A percentile compares a stretch with the other conserved stretches of the same genome.
These are phyloP conservation scores for Cyclina sinensis DNA, from an alignment of 1,140 invertebrate genomes.

Conservation along the genomic window DNA sequence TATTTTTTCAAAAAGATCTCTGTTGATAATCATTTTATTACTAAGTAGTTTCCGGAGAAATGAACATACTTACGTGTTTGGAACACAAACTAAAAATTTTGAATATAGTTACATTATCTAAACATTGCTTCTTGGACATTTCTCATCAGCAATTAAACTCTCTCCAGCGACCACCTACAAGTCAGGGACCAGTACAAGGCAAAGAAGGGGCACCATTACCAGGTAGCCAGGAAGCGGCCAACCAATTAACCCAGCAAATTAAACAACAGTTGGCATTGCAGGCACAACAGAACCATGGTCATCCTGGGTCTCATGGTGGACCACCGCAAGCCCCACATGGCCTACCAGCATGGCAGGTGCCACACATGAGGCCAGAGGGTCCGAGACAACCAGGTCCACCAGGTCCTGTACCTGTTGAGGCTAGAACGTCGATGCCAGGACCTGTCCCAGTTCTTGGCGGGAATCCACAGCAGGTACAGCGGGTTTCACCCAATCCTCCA, in stretches of 20 bases:
- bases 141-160: no score
- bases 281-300: conserved; percentile 1
- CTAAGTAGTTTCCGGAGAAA: no score
- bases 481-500: conserved; percentile 72
- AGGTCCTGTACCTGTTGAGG: conserved; percentile 32
- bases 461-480: conserved; percentile 60
- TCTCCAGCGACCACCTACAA: conserved; percentile 34
- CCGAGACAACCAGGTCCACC: conserved; percentile 51
- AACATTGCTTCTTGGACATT: no score
- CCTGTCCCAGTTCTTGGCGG: conserved; percentile 59
- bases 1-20: no score
- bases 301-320: not conserved
- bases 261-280: conserved; percentile 58
- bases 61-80: no score
- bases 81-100: no score
- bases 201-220: conserved; percentile 50
- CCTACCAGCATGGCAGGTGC: conserved; percentile 44
- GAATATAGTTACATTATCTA: no score
- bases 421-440: conserved; percentile 55
- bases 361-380: conserved; percentile 29
- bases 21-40: no score
- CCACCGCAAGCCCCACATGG: conserved; percentile 32
- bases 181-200: not conserved
- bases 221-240: conserved; percentile 63
- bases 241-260: conserved; percentile 54